Evolutionary conservation across 2,888 invertebrate species (phyloP).

Genomic region (Druceiella hillmani): DNA sequence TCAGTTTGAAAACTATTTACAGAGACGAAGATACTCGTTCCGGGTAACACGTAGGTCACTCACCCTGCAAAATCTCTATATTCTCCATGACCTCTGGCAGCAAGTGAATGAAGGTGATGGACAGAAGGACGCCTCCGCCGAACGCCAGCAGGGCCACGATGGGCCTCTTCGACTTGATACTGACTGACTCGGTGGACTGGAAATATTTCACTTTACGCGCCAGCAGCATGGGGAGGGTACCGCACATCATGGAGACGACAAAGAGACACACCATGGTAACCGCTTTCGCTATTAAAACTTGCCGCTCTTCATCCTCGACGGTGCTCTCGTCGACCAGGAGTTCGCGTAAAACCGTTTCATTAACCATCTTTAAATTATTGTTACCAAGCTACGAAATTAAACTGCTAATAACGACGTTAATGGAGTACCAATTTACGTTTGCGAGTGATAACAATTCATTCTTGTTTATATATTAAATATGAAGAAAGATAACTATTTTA

Average conservation of each 20-base stretch:
- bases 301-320: conserved; percentile 38
- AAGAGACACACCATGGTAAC: conserved; percentile 76
- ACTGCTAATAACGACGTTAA: too few relatives aligned
- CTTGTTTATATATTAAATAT: too few relatives aligned
- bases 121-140: conserved; percentile 78
- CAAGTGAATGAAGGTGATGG: conserved; percentile 77
- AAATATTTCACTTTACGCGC: conserved; percentile 61
- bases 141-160: conserved; percentile 67
- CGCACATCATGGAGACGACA: conserved; percentile 67
- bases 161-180: conserved; percentile 41
- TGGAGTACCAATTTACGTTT: too few relatives aligned
- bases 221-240: conserved; percentile 66
- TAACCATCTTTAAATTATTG: too few relatives aligned
- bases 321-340: too few relatives aligned
- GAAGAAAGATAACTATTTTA: too few relatives aligned
- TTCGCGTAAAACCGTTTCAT: too few relatives aligned
- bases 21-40: too few relatives aligned
- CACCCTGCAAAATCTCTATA: conserved; percentile 54
- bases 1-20: too few relatives aligned
- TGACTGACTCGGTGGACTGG: conserved; percentile 40
- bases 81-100: conserved; percentile 73
- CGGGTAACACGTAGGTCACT: conserved; percentile 32
- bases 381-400: too few relatives aligned
- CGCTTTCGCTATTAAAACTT: conserved; percentile 67
- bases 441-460: too few relatives aligned